phyloP scores from a whole-genome alignment of 2,888 invertebrate species.

The Lamellibrachia columna region DNA sequence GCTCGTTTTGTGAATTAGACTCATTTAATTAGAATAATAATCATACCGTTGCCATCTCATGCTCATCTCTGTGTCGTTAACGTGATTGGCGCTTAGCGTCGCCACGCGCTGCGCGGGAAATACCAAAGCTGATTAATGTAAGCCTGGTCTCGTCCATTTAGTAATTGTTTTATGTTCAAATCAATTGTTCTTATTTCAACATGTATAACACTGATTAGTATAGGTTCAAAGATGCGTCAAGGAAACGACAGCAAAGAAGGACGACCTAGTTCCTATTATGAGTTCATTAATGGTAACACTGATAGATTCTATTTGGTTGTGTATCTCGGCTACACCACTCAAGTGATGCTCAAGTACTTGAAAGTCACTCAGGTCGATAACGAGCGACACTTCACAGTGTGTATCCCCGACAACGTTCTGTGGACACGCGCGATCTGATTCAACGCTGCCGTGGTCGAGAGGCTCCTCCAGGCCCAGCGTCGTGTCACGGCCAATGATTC shows the following conservation, averaged over 20 bases:
- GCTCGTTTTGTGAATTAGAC: background rate
- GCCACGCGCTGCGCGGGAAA: background rate
- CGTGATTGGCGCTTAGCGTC: background rate
- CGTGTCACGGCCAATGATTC: background rate
- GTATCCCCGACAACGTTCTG: background rate
- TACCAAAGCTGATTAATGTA: background rate
- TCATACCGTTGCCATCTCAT: background rate
- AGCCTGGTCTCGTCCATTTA: background rate
- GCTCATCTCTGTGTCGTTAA: background rate
- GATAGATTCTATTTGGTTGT: background rate
- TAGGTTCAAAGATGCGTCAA: background rate
- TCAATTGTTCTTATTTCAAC: too few relatives aligned
- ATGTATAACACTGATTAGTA: background rate
- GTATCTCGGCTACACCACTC: background rate
- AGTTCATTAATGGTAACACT: background rate
- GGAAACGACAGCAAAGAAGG: background rate
- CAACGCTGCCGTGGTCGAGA: background rate
- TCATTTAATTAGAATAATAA: conserved; percentile 11
- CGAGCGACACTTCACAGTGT: background rate
- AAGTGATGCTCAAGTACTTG: background rate
- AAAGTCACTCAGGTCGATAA: background rate
- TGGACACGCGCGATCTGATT: background rate
- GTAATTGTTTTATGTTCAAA: background rate
- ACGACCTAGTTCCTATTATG: background rate
- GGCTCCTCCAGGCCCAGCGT: background rate